Base-by-base conservation (phyloP, 2,113 vertebrate species). In the Zeus faber region DNA sequence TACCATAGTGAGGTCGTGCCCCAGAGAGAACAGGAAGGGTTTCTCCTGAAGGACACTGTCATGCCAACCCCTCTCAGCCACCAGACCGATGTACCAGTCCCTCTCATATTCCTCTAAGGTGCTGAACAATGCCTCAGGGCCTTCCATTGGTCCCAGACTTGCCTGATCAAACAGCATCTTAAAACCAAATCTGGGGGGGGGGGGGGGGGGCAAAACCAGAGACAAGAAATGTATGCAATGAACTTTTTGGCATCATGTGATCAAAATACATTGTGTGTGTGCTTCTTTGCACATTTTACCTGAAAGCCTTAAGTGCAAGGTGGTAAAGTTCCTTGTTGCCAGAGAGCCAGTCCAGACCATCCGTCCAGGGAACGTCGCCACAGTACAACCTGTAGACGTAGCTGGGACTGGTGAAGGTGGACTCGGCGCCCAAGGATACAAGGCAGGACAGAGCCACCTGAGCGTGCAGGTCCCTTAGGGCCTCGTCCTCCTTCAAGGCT, bases 151-250 rank as follows among this genome's bases (percentile, higher is more conserved):
- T 25, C 95, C 95, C 51, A 99, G 85, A 77, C 95, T 97, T 25
- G 94, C 94, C 84, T 99, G 93, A 83, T 99, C 97, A 81, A 98
- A 87, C 90, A 97, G 92, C 16, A 99, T 83, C 77, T 99, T 99
- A 62, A 99, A 92, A 62, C 94, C 92, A 53, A 95, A 98, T 77
- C 97, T 99, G 79, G 59, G 74, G n/a, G n/a, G n/a, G n/a, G n/a
- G n/a, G n/a, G n/a, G n/a, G n/a, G n/a, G n/a, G n/a, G 76, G 53
- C 1, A 59, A 58, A 16, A 26, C 24, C 14, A 26, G 7, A 25
- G 24, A 22, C 6, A 55, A 57, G 65, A 46, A 20, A 29, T 0
- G 49, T 4, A 22, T 29, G n/a, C 2, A 41, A 18, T 16, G n/a
- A 3, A 48, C n/a, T 37, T 29, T 29, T 14, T 1, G 13, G 33